Conservation (phyloP, 64 coral and sea anemone genomes). For the Dendrophyllia cribrosa region DNA sequence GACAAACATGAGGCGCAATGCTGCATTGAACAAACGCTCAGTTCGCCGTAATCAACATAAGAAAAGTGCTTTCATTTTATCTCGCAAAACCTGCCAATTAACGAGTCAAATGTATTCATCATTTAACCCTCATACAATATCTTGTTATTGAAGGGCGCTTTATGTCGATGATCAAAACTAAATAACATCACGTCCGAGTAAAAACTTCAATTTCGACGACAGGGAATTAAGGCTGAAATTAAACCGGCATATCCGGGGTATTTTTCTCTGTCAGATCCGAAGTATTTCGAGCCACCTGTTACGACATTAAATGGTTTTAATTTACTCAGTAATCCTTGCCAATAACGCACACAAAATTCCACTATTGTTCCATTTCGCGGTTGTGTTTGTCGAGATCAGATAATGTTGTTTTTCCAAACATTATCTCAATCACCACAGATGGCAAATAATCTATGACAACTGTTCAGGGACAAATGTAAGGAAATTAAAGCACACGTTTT, state of each 20-base stretch:
- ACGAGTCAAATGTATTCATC: conserved; percentile 62
- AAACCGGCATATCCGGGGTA: background rate
- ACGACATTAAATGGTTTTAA: background rate
- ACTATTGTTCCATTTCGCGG: background rate
- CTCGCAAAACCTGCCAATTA: conserved; percentile 77
- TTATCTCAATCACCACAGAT: background rate
- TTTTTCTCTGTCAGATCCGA: background rate
- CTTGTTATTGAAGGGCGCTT: conserved; percentile 46
- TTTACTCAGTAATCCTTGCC: background rate
- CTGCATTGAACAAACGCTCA: conserved; percentile 14
- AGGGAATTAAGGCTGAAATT: background rate
- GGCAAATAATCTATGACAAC: background rate
- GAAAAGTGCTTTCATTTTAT: conserved; percentile 71
- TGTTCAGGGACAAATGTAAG: background rate
- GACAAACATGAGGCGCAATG: background rate
- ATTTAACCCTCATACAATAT: conserved; percentile 62
- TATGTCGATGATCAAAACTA: background rate
- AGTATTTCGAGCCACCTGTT: conserved; percentile 6
- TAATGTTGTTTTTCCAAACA: background rate
- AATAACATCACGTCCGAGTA: conserved; percentile 23
- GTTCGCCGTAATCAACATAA: conserved; percentile 52
- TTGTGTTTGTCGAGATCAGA: background rate
- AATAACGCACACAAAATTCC: background rate
- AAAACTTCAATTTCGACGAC: background rate
- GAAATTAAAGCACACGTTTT: background rate